Evolutionary conservation across 2,888 invertebrate genomes (phyloP).

Genomic region (Luperina nickerlii): DNA sequence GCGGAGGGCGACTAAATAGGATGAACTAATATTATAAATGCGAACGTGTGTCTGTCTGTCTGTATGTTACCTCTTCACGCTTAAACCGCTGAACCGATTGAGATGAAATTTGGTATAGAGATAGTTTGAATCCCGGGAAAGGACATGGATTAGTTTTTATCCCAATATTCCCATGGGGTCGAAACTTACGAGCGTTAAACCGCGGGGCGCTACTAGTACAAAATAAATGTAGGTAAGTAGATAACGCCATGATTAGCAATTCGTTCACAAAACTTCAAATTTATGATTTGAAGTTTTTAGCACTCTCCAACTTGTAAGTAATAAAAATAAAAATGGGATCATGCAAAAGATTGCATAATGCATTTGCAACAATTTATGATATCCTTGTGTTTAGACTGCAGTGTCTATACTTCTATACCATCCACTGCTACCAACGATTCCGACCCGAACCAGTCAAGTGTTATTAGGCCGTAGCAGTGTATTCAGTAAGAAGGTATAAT

Average conservation of each 20-base stretch:
- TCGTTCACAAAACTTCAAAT: neutral
- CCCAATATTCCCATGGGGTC: too few relatives aligned
- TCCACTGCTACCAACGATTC: neutral
- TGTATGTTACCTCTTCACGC: too few relatives aligned
- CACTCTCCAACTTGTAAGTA: conserved; percentile 4
- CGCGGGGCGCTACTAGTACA: too few relatives aligned
- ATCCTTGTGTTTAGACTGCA: neutral
- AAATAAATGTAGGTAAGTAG: neutral
- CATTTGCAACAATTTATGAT: conserved; percentile 27
- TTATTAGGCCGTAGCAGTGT: conserved; percentile 22
- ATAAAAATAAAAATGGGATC: neutral
- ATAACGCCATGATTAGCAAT: neutral
- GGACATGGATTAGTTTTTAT: too few relatives aligned
- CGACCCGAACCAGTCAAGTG: neutral
- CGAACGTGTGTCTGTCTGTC: too few relatives aligned
- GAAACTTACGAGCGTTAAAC: too few relatives aligned
- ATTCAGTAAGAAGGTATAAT: neutral
- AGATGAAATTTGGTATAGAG: too few relatives aligned
- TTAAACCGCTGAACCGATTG: too few relatives aligned
- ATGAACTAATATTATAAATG: neutral
- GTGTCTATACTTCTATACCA: neutral
- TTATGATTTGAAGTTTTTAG: neutral
- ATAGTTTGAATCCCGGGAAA: too few relatives aligned
- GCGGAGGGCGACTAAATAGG: neutral
- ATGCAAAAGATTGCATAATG: neutral